phyloP scores from a whole-genome alignment of 1,140 invertebrate genomes.

The Intoshia linei region DNA sequence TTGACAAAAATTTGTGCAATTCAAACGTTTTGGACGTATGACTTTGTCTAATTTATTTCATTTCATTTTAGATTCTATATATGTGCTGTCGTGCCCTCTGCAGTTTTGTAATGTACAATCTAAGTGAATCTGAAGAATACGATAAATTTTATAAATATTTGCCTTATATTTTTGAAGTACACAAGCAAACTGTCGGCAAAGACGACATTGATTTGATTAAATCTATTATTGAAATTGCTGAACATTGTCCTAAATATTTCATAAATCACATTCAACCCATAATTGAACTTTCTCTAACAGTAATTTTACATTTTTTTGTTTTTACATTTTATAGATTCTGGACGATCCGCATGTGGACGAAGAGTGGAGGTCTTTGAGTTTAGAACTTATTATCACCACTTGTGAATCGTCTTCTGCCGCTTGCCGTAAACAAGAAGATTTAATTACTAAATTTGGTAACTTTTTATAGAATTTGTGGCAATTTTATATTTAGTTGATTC shows the following conservation, averaged over 20 bases:
- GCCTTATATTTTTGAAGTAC: too few species aligned
- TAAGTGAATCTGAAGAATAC: too few species aligned
- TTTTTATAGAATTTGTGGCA: conserved; percentile 3
- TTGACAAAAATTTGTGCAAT: too few species aligned
- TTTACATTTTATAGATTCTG: conserved; percentile 24
- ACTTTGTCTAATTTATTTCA: too few species aligned
- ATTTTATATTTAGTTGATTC: not conserved
- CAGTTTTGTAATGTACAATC: too few species aligned
- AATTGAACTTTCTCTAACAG: conserved; percentile 59
- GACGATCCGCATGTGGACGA: conserved; percentile 39
- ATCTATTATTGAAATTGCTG: conserved; percentile 59
- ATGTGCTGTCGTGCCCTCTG: too few species aligned
- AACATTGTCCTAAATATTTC: conserved; percentile 60
- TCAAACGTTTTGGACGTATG: too few species aligned
- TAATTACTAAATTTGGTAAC: conserved; percentile 30
- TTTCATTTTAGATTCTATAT: too few species aligned
- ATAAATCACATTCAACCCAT: conserved; percentile 48
- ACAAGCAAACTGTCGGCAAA: too few species aligned
- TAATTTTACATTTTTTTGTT: conserved; percentile 13
- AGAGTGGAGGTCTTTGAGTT: conserved; percentile 48
- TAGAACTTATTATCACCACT: conserved; percentile 70
- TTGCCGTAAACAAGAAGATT: conserved; percentile 51
- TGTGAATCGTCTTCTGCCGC: conserved; percentile 71
- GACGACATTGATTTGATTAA: conserved; percentile 64
- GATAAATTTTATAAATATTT: too few species aligned